phyloP scores from a whole-genome alignment of 2,797 vertebrate genomes.

The Allobates femoralis region DNA sequence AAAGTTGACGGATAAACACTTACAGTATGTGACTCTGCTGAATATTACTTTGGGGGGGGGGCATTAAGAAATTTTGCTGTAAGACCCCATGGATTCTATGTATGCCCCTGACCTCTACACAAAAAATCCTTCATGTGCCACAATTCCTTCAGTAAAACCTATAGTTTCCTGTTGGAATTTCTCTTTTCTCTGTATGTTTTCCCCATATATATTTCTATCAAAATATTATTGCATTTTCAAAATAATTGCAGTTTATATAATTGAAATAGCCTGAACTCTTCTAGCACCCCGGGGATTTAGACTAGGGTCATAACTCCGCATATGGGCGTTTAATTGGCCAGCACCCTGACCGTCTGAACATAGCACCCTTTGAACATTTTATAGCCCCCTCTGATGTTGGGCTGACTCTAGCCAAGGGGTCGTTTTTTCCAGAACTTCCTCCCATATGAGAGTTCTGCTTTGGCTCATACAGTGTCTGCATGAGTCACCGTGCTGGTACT shows the following conservation, averaged over 20 bases:
- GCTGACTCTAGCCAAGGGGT: conserved; percentile 39
- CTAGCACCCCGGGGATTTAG: not conserved
- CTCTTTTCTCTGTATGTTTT: not conserved
- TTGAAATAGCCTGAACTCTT: conserved; percentile 10
- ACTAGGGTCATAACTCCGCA: conserved; percentile 37
- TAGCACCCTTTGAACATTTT: conserved; percentile 61
- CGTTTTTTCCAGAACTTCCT: conserved; percentile 50
- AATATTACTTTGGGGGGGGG: no score
- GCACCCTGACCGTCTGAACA: conserved; percentile 34
- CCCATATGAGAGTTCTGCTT: conserved; percentile 46
- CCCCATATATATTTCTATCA: not conserved
- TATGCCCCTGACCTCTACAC: not conserved
- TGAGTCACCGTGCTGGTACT: conserved; percentile 60
- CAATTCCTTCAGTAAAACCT: not conserved
- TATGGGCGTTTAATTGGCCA: conserved; percentile 47
- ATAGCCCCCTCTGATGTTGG: conserved; percentile 56
- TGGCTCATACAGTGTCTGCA: conserved; percentile 53
- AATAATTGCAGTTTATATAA: conserved; percentile 21
- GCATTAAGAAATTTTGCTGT: no score
- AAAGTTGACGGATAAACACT: no score
- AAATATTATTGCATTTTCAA: not conserved
- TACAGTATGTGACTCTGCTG: no score
- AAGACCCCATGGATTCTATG: no score
- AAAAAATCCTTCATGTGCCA: not conserved
- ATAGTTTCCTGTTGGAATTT: no score